Conservation (phyloP, 2,888 invertebrate genomes). For the Amiota communis region DNA sequence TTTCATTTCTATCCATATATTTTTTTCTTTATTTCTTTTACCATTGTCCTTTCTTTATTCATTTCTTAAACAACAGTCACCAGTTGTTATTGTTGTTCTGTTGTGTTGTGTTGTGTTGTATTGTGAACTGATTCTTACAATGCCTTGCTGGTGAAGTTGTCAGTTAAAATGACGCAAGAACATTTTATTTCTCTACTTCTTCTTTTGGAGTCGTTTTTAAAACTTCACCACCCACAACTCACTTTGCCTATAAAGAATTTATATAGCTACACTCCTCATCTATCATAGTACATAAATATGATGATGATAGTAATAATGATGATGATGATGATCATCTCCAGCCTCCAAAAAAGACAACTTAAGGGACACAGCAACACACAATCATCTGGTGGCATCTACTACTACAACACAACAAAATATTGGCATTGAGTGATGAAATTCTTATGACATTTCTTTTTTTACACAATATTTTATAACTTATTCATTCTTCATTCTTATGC, state of each 20-base stretch:
- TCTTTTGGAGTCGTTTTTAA: conserved; percentile 35
- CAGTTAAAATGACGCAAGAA: conserved; percentile 47
- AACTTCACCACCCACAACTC: conserved; percentile 31
- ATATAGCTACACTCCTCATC: conserved; percentile 38
- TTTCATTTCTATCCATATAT: background rate
- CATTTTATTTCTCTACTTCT: conserved; percentile 60
- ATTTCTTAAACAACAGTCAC: background rate
- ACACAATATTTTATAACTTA: too few relatives aligned
- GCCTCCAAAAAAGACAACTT: background rate
- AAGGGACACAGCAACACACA: too few relatives aligned
- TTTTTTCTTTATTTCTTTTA: background rate
- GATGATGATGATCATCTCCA: background rate
- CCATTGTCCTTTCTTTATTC: conserved; percentile 2
- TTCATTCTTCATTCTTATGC: too few relatives aligned
- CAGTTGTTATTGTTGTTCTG: background rate
- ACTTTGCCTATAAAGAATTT: background rate
- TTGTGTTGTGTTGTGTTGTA: background rate
- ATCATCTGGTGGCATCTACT: background rate
- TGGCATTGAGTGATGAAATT: conserved; percentile 57
- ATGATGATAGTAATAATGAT: conserved; percentile 22
- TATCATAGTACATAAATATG: conserved; percentile 22
- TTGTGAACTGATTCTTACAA: conserved; percentile 6
- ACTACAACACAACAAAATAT: background rate
- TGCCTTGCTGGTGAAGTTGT: conserved; percentile 11
- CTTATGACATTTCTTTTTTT: conserved; percentile 49